Evolutionary conservation across 92 coral and sea anemone genomes (phyloP).

Genomic region (Montipora capitata): DNA sequence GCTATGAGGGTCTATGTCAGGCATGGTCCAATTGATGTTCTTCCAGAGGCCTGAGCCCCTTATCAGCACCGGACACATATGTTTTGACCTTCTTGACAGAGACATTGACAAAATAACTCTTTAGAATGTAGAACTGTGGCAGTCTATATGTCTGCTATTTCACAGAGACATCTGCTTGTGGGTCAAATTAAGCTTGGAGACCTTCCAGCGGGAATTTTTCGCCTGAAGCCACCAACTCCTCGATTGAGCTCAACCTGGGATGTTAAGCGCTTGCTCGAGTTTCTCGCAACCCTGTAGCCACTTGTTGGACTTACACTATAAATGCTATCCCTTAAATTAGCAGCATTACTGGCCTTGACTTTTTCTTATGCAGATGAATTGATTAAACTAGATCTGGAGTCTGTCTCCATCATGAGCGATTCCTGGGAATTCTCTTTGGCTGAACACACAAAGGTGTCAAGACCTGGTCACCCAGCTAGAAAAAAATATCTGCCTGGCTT

Average conservation of each 20-base stretch:
- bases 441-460: constrained; percentile 13
- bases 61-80: constrained; percentile 68
- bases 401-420: not conserved
- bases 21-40: constrained; percentile 66
- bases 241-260: constrained; percentile 48
- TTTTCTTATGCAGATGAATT: constrained; percentile 63
- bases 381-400: constrained; percentile 45
- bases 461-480: not conserved
- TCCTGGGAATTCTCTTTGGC: too few relatives aligned
- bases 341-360: constrained; percentile 58
- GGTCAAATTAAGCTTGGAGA: constrained; percentile 51
- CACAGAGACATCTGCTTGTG: constrained; percentile 59
- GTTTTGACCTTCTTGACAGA: constrained; percentile 53
- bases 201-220: constrained; percentile 53
- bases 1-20: constrained; percentile 57
- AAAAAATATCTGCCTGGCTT: constrained; percentile 43
- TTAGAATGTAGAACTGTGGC: constrained; percentile 10
- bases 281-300: constrained; percentile 36
- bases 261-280: constrained; percentile 30
- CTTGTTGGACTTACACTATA: constrained; percentile 29
- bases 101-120: not conserved
- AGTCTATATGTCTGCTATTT: not conserved
- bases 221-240: constrained; percentile 53
- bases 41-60: constrained; percentile 58
- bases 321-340: constrained; percentile 35